Evolutionary conservation across 2,113 vertebrate species (phyloP), one percentile per base, ranked within the genome.

Genomic region (Panthera tigris): DNA sequence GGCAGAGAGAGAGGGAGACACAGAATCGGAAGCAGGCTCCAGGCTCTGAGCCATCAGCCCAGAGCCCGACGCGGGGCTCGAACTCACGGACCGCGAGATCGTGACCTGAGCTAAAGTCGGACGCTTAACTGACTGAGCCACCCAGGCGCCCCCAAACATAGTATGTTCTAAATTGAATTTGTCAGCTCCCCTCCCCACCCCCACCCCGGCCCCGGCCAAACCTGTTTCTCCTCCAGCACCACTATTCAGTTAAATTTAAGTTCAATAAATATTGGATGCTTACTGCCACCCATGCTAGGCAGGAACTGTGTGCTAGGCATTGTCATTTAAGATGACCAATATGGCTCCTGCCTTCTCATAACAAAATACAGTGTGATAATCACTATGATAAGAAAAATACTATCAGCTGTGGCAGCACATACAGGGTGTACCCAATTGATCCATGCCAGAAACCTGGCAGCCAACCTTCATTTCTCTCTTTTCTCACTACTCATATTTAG

Each of bases 201-300:
- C 45, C 45, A 45, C 6, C 41, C 41, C 41, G 39, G 39, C 66
- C 57, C 57, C 3, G 21, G 57, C 57, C 41, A 83, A 96, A 83
- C 8, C 39, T n/a, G 14, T 66, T 94, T 80, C 41, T 94, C 29
- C 89, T 65, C 21, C 3, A 96, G 65, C 89, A 74, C 18, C 18
- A 61, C 82, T 71, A 45, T 81, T 82, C 36, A 73, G 68, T 94
- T 84, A 92, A 23, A 65, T 52, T 94, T 90, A 87, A 74, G 95
- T 86, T 63, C 50, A 87, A 23, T 52, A 86, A 89, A 48, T 82
- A 89, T 80, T 87, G n/a, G 66, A 89, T 41, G 29, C 68, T 95
- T 79, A 52, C 21, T 80, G 57, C 29, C 41, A 65, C 55, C 31
- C 14, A 5, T 95, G 33, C 18, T 63, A 80, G 82, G 66, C 33